Base-by-base conservation (phyloP, 1,140 invertebrate species). In the Calliphora vicina region DNA sequence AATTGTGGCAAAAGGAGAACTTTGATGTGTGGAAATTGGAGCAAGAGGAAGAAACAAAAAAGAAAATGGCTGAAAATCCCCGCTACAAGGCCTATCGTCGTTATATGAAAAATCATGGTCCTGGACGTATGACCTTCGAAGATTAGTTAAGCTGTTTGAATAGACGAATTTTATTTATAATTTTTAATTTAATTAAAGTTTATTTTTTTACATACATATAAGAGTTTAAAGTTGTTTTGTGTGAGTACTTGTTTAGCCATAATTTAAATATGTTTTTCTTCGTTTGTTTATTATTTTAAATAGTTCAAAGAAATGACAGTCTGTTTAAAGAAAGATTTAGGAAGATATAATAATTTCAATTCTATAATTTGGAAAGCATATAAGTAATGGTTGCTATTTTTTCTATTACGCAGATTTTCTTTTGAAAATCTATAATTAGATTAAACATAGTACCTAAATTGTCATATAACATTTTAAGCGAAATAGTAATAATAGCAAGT, bases 1-100 rank as follows among this genome's bases (percentile, higher is more conserved):
- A 97, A 88, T 90, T 98, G 35, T 98, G 97, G 97, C 93, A 95
- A 57, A 94, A 94, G 87, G 94, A 95, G 29, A 96, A 97, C 45
- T 97, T 96, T 91, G 85, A 91, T 74, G 92, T 88, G 82, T 98
- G 96, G 96, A 96, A 97, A 89, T 91, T 93, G 84, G 92, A 94
- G 84, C 94, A 96, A 90, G 96, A 98, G 86, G 96, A 96, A 85
- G 95, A 96, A 88, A 93, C 94, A 85, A 97, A 96, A 87, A 94
- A 94, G 84, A 94, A 96, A 89, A 88, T 96, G 86, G 95, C 95
- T 12, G 94, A 96, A 89, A 96, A 93, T 91, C 94, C 94, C 71
- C 93, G 94, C 87, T 95, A 96, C 87, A 96, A 96, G 91, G 93
- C 95, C 82, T 96, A 96, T 86, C 91, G 96, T 83, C 91, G 96